Conservation (phyloP, 2,888 invertebrate genomes). For the Artemia sp. region DNA sequence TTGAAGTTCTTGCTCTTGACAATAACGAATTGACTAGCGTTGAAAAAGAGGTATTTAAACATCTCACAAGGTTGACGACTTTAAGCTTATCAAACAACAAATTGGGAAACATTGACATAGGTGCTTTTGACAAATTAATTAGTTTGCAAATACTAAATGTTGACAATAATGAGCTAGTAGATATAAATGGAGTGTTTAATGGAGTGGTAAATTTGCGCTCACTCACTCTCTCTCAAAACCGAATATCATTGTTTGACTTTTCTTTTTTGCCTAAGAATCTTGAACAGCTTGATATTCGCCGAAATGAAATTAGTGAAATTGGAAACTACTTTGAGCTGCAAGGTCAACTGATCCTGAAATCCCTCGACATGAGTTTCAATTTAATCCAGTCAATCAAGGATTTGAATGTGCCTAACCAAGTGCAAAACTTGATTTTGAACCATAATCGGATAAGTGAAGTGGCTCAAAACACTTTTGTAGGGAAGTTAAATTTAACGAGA, state of each 20-base stretch:
- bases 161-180: conserved; percentile 45
- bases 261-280: conserved; percentile 54
- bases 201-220: conserved; percentile 44
- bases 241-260: conserved; percentile 60
- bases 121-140: conserved; percentile 57
- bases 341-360: conserved; percentile 28
- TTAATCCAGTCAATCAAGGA: conserved; percentile 48
- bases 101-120: conserved; percentile 58
- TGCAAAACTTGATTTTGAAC: conserved; percentile 52
- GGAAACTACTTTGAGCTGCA: conserved; percentile 30
- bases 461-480: conserved; percentile 48
- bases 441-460: conserved; percentile 54
- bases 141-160: conserved; percentile 60
- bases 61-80: conserved; percentile 59
- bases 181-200: conserved; percentile 31
- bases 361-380: conserved; percentile 54
- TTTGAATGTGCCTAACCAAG: conserved; percentile 51
- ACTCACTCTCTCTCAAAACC: conserved; percentile 64
- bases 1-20: conserved; percentile 55
- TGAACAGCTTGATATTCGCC: conserved; percentile 64
- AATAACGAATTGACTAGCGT: conserved; percentile 59
- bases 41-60: conserved; percentile 54
- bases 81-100: conserved; percentile 68
- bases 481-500: conserved; percentile 51
- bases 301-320: conserved; percentile 46